Percentiles rank a stretch among this genome's conserved stretches.
Evolutionary conservation across 2,113 vertebrate species (phyloP).

Genomic region (Phocoena phocoena): DNA sequence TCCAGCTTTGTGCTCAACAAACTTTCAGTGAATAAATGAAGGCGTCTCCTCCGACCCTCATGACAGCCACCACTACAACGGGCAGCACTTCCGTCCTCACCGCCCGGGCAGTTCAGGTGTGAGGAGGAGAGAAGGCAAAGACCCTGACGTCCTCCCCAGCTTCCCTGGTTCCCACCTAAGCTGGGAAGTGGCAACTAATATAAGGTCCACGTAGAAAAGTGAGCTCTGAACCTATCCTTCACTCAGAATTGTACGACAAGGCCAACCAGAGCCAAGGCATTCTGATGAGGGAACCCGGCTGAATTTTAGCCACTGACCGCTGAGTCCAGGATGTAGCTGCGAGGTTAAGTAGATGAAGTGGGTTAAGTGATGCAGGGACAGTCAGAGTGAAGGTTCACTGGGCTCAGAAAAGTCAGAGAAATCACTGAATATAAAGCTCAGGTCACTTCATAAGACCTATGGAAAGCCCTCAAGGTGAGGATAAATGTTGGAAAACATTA

Average conservation of each 20-base stretch:
- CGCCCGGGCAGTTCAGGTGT: not conserved
- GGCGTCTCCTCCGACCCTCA: not conserved
- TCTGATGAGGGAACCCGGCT: not conserved
- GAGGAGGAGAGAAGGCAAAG: not conserved
- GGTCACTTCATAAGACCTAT: not conserved
- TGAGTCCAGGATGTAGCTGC: not conserved
- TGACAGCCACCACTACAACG: not conserved
- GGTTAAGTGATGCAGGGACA: not conserved
- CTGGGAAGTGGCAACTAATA: not conserved
- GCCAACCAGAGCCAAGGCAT: not conserved
- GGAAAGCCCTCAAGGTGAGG: constrained; percentile 12
- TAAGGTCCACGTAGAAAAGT: not conserved
- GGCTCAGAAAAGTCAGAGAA: not conserved
- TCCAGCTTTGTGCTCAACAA: not conserved
- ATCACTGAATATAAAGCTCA: not conserved
- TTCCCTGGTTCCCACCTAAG: not conserved
- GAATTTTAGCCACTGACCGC: fast-evolving
- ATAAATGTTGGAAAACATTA: constrained; percentile 4
- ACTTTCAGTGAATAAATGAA: not conserved
- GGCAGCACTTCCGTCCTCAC: not conserved
- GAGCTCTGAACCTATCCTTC: not conserved
- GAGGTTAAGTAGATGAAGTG: not conserved
- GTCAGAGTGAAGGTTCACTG: not conserved
- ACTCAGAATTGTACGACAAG: not conserved
- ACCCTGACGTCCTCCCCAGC: not conserved